Percentiles rank a stretch among this genome's conserved stretches.
Conservation (phyloP, 2,113 vertebrate species). For the Anoplopoma fimbria region DNA sequence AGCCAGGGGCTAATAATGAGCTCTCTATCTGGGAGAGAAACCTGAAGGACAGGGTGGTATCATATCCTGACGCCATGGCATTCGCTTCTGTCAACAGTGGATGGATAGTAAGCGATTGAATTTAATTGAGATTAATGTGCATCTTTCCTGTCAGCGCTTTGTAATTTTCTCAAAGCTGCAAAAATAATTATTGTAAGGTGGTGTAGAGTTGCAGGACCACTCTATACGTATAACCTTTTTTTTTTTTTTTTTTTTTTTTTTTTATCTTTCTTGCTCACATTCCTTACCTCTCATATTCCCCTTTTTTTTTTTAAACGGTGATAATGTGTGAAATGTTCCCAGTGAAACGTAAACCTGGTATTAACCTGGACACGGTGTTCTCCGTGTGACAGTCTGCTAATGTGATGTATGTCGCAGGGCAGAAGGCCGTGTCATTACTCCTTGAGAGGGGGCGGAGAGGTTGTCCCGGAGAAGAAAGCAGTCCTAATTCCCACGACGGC, state of each 20-base stretch:
- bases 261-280: neutral
- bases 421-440: constrained; percentile 68
- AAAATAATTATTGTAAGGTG: neutral
- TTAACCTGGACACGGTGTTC: constrained; percentile 67
- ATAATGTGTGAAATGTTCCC: constrained; percentile 68
- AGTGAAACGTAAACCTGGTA: constrained; percentile 70
- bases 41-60: constrained; percentile 72
- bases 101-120: constrained; percentile 55
- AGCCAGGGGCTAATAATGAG: constrained; percentile 66
- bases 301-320: constrained; percentile 32
- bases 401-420: constrained; percentile 72
- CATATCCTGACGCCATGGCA: constrained; percentile 56
- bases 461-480: constrained; percentile 49
- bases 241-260: too few species aligned
- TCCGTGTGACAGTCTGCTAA: constrained; percentile 71
- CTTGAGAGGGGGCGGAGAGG: constrained; percentile 37
- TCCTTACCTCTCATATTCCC: constrained; percentile 41
- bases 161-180: constrained; percentile 23
- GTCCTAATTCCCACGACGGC: constrained; percentile 62
- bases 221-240: too few species aligned
- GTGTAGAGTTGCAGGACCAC: neutral
- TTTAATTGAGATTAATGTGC: constrained; percentile 41
- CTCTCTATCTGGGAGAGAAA: constrained; percentile 63
- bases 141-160: constrained; percentile 33
- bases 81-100: constrained; percentile 65